Evolutionary conservation across 1,140 invertebrate genomes (phyloP), one percentile per base, ranked within the genome.

Genomic region (Orius insidiosus): DNA sequence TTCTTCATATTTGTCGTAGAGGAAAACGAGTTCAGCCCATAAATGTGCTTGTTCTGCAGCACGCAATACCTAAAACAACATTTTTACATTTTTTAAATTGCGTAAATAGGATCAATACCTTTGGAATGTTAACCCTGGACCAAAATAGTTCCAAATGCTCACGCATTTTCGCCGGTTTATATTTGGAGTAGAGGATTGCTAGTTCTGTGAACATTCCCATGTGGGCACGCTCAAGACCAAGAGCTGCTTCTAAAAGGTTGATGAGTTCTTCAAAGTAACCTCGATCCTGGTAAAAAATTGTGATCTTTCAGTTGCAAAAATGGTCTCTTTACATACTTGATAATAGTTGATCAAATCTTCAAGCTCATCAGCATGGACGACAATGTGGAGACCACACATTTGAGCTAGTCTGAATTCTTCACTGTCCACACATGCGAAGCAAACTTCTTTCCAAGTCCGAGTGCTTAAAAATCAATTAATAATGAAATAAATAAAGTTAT

Each of bases 181-280:
- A 98, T 68, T 97, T 97, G 45, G 90, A 96, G 68, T 98, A 99
- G 5, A 99, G 72, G 59, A 97, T 96, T 41, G 94, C 95, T 51
- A 99, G 68, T 64, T 99, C 95, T 1, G 95, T 98, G 64, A 98
- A 99, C 93, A 99, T 98, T 48, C 95, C 95, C 95, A 99, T 98
- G 58, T 98, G 95, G 13, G 94, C 94, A 32, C 95, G 72, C 66
- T 98, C 95, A 34, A 98, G 64, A 2, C 94, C 89, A 40, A 98
- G 67, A 3, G 94, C 95, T 32, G 93, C 92, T 66, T 99, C 95
- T 24, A 99, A 66, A 38, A 99, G 64, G 49, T 84, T 80, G 53
- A 99, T 98, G 16, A 99, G 68, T 63, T 98, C 94, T 55, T 98
- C 93, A 62, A 98, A 98, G 61, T 95, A 88, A 2, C 94, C 95